Conservation (phyloP, 2,888 invertebrate species). For the Smittia sp. region DNA sequence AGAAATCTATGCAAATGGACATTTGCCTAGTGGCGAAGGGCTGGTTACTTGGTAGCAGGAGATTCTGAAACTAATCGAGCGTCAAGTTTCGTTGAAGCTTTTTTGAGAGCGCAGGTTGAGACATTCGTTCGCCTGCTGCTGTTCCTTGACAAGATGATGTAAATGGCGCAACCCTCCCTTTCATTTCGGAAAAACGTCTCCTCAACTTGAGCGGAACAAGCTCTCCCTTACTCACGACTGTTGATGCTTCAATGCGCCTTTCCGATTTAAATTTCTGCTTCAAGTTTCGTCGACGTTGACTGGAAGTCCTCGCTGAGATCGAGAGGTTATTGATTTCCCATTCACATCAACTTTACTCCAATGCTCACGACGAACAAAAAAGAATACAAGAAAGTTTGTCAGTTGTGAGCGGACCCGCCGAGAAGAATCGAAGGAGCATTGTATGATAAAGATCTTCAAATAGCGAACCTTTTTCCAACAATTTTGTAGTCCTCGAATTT, state of each 20-base stretch:
- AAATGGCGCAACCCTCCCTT: too few species aligned
- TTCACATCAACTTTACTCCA: not conserved
- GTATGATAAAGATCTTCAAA: slow-evolving; percentile 9
- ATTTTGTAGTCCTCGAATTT: not conserved
- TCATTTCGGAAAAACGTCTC: too few species aligned
- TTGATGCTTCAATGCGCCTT: not conserved
- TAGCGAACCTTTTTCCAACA: not conserved
- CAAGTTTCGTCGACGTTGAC: not conserved
- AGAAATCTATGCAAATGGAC: slow-evolving; percentile 34
- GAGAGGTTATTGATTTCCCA: slow-evolving; percentile 14
- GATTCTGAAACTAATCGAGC: too few species aligned
- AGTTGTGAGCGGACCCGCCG: not conserved
- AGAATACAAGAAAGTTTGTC: too few species aligned
- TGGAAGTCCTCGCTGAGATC: not conserved
- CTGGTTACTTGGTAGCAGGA: too few species aligned
- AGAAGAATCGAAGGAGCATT: not conserved
- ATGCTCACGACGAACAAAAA: too few species aligned
- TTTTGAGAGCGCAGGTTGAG: too few species aligned
- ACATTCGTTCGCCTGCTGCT: too few species aligned
- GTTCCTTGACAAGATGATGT: too few species aligned
- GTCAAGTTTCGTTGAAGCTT: too few species aligned
- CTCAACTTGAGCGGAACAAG: too few species aligned
- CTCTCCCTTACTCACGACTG: too few species aligned
- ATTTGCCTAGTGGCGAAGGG: not conserved
- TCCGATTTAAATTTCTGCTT: slow-evolving; percentile 6